phyloP scores from a whole-genome alignment of 1,140 invertebrate species.

The Aleiodes sp. region DNA sequence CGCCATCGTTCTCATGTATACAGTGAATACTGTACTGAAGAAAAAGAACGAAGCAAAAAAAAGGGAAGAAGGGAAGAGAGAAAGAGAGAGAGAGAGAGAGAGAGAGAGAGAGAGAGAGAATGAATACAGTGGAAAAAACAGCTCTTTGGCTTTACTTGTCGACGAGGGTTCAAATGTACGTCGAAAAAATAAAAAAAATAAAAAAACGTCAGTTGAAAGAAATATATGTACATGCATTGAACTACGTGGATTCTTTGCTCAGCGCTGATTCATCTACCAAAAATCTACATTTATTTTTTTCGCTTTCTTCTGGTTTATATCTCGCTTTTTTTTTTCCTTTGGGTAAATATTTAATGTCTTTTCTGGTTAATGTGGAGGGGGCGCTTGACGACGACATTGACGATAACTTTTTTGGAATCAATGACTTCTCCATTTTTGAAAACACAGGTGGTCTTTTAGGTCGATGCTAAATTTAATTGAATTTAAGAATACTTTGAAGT shows the following conservation, averaged over 20 bases:
- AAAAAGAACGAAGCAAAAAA: slow-evolving; percentile 8
- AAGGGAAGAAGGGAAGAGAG: not conserved
- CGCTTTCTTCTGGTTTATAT: not conserved
- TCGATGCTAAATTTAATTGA: no score
- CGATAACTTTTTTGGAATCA: not conserved
- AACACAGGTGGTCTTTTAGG: no score
- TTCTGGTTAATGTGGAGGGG: not conserved
- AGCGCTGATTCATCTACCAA: not conserved
- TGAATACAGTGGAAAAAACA: slow-evolving; percentile 5
- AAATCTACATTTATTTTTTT: not conserved
- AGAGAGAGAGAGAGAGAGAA: not conserved
- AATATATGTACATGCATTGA: no score
- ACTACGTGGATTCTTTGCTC: not conserved
- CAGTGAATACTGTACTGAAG: slow-evolving; percentile 16
- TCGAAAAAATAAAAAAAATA: no score
- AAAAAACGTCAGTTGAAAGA: no score
- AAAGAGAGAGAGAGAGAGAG: no score
- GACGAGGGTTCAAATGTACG: not conserved
- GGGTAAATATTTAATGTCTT: not conserved
- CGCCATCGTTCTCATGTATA: slow-evolving; percentile 9
- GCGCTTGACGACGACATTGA: not conserved
- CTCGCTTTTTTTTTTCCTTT: no score
- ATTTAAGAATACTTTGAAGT: no score
- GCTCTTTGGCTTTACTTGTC: not conserved
- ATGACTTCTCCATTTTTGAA: not conserved